phyloP scores from a whole-genome alignment of 37 sponge, comb jelly and placozoan species.

The Aplysina aerophoba region DNA sequence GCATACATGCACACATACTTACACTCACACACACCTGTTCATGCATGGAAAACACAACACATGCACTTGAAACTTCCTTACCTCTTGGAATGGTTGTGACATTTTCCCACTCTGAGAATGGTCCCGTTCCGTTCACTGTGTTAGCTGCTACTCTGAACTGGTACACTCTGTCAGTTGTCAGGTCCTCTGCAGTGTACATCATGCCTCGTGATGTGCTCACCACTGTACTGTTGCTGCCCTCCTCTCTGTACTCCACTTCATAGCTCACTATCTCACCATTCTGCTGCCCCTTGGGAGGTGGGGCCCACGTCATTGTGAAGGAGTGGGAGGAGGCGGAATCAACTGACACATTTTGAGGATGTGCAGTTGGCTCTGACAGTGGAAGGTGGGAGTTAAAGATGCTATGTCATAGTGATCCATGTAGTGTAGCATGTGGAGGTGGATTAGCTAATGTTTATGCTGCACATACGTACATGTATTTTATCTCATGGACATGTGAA shows the following conservation, averaged over 20 bases:
- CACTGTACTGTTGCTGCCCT: not conserved
- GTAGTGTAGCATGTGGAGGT: no score
- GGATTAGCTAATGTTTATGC: no score
- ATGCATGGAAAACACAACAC: no score
- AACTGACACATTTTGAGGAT: not conserved
- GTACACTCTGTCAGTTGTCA: not conserved
- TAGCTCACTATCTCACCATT: not conserved
- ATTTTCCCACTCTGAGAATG: not conserved
- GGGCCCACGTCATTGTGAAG: conserved; percentile 8
- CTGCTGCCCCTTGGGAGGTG: not conserved
- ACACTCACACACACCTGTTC: no score
- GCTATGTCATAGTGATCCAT: no score
- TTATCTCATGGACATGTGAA: no score
- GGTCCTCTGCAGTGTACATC: conserved; percentile 4
- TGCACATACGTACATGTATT: no score
- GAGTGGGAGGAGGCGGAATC: not conserved
- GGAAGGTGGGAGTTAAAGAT: not conserved
- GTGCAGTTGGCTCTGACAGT: not conserved
- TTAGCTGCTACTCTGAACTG: conserved; percentile 15
- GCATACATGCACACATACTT: no score
- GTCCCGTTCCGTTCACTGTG: conserved; percentile 3
- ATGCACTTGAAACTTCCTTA: no score
- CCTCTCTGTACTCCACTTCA: not conserved
- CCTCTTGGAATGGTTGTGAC: conserved; percentile 20
- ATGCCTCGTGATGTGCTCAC: not conserved